Percentiles rank a stretch among this genome's conserved stretches.
These are phyloP conservation scores for Vireo griseus DNA, from an alignment of 2,797 vertebrate genomes.

Conservation along the genomic window DNA sequence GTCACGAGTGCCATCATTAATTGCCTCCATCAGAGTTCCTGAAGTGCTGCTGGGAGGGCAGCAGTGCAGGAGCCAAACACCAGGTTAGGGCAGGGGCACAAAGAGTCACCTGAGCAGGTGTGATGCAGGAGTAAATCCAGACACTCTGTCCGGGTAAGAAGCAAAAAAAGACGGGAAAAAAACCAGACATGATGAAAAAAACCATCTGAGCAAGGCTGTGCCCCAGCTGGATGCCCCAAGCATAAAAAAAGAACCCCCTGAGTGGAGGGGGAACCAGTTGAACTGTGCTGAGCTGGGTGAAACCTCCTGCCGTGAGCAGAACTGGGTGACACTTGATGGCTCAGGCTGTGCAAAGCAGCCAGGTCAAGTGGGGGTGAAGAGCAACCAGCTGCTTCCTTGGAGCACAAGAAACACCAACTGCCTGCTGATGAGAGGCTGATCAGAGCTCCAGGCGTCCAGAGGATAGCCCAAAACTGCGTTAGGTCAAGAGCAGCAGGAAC, in stretches of 20 bases:
- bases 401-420: background rate
- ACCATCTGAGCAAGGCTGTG: background rate
- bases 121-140: background rate
- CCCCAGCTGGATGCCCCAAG: background rate
- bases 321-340: background rate
- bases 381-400: background rate
- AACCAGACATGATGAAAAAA: background rate
- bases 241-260: too few species aligned
- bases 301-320: background rate
- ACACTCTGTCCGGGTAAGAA: background rate
- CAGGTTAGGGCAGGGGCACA: background rate
- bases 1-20: background rate
- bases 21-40: background rate
- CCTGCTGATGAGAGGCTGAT: too few species aligned
- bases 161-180: background rate
- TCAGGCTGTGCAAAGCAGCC: background rate
- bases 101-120: background rate
- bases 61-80: background rate
- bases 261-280: background rate
- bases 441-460: too few species aligned
- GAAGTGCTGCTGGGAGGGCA: background rate
- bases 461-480: fast-evolving
- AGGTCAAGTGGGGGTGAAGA: background rate
- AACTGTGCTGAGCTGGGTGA: background rate
- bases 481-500: background rate